Percentiles rank a stretch among this genome's conserved stretches.
These are phyloP conservation scores for Hirtodrosophila duncani DNA, from an alignment of 2,888 invertebrate species.

Conservation along the genomic window DNA sequence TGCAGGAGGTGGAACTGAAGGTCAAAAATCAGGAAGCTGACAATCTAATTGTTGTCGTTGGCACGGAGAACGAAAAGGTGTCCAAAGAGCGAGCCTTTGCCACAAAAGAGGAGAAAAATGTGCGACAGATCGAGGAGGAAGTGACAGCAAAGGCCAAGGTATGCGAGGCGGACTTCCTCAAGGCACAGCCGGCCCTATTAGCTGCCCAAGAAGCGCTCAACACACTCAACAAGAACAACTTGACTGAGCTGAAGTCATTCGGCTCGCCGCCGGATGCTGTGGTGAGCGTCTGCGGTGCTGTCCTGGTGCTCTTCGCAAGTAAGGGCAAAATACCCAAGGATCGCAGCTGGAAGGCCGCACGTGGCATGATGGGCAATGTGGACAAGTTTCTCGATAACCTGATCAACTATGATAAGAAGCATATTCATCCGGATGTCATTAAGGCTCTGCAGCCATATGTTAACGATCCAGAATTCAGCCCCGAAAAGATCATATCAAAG, in stretches of 20 bases:
- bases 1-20: slow-evolving; percentile 89
- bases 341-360: slow-evolving; percentile 93
- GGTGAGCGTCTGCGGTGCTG: slow-evolving; percentile 90
- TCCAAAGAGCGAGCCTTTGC: slow-evolving; percentile 90
- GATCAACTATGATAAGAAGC: slow-evolving; percentile 94
- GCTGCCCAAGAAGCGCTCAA: slow-evolving; percentile 95
- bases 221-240: slow-evolving; percentile 94
- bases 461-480: slow-evolving; percentile 87
- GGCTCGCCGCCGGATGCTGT: slow-evolving; percentile 94
- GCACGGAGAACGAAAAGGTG: slow-evolving; percentile 94
- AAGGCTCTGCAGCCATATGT: slow-evolving; percentile 84
- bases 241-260: slow-evolving; percentile 96
- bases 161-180: slow-evolving; percentile 92
- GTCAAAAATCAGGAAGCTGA: slow-evolving; percentile 94
- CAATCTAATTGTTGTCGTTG: slow-evolving; percentile 90
- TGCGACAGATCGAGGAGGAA: slow-evolving; percentile 91
- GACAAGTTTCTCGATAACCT: slow-evolving; percentile 91
- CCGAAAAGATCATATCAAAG: slow-evolving; percentile 89
- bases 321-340: slow-evolving; percentile 93
- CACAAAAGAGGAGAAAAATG: slow-evolving; percentile 92
- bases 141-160: slow-evolving; percentile 90
- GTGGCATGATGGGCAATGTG: slow-evolving; percentile 93
- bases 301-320: slow-evolving; percentile 89
- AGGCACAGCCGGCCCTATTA: slow-evolving; percentile 92
- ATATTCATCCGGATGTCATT: slow-evolving; percentile 91